Conservation (phyloP, 1,140 invertebrate species). For the Drepana arcuata region DNA sequence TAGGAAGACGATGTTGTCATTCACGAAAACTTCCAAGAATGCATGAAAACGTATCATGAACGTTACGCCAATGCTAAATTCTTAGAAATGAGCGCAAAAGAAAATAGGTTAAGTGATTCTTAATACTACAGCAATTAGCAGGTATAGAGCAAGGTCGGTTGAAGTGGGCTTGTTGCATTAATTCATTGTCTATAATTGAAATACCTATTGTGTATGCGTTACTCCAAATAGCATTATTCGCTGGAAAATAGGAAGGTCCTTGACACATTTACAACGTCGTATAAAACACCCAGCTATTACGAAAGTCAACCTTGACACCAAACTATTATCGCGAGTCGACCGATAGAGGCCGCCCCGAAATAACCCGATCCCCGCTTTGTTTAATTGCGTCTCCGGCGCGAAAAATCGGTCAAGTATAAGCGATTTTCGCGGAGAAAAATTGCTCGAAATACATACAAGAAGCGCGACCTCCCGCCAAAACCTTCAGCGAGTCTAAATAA, state of each 20-base stretch:
- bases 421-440: constrained; percentile 35
- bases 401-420: constrained; percentile 66
- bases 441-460: constrained; percentile 46
- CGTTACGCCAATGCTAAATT: no score
- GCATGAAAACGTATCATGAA: no score
- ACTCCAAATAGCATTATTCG: constrained; percentile 27
- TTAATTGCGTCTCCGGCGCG: constrained; percentile 37
- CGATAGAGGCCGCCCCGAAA: constrained; percentile 57
- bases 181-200: constrained; percentile 22
- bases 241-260: constrained; percentile 47
- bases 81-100: no score
- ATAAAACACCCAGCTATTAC: constrained; percentile 35
- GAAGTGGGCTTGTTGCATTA: constrained; percentile 16
- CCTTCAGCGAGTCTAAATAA: constrained; percentile 12
- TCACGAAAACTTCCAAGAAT: no score
- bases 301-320: constrained; percentile 64
- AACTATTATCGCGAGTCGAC: constrained; percentile 57
- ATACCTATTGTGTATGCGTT: constrained; percentile 6
- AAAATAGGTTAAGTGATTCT: constrained; percentile 65
- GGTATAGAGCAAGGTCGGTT: constrained; percentile 45
- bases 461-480: constrained; percentile 26
- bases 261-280: constrained; percentile 48
- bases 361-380: constrained; percentile 41
- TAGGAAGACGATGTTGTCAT: no score
- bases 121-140: constrained; percentile 60